Conservation (phyloP, 1,140 invertebrate genomes). For the Zelostemma sp. region DNA sequence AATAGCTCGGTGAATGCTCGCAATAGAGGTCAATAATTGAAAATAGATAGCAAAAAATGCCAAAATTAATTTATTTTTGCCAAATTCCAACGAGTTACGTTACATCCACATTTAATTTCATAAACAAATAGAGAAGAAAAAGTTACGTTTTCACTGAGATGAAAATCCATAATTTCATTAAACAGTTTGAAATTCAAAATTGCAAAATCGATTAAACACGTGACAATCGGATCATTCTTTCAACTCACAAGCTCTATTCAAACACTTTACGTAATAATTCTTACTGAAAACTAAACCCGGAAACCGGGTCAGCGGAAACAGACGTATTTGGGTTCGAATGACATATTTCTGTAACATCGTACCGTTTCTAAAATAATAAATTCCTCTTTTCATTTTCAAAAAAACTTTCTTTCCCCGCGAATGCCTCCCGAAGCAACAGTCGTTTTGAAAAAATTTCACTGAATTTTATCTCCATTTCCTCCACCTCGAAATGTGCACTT, state of each 20-base stretch:
- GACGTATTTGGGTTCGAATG: conserved; percentile 30
- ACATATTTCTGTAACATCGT: conserved; percentile 41
- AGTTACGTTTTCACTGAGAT: too few relatives aligned
- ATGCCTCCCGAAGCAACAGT: too few relatives aligned
- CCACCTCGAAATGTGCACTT: not conserved
- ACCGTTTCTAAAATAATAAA: conserved; percentile 36
- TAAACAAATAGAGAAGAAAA: not conserved
- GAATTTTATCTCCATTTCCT: too few relatives aligned
- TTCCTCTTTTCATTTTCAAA: not conserved
- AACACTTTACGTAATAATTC: not conserved
- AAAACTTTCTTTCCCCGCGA: not conserved
- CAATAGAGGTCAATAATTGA: too few relatives aligned
- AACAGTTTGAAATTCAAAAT: too few relatives aligned
- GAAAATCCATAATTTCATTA: not conserved
- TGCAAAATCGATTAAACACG: too few relatives aligned
- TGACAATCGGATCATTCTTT: too few relatives aligned
- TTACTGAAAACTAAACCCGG: conserved; percentile 5
- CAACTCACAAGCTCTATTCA: not conserved
- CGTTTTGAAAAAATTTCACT: too few relatives aligned
- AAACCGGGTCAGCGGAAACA: conserved; percentile 37
- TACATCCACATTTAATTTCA: not conserved
- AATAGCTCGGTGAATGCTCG: too few relatives aligned
- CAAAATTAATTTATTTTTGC: too few relatives aligned
- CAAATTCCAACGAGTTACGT: too few relatives aligned
- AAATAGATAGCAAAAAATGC: too few relatives aligned